phyloP scores from a whole-genome alignment of 2,797 vertebrate species.

The Hydrophis major region DNA sequence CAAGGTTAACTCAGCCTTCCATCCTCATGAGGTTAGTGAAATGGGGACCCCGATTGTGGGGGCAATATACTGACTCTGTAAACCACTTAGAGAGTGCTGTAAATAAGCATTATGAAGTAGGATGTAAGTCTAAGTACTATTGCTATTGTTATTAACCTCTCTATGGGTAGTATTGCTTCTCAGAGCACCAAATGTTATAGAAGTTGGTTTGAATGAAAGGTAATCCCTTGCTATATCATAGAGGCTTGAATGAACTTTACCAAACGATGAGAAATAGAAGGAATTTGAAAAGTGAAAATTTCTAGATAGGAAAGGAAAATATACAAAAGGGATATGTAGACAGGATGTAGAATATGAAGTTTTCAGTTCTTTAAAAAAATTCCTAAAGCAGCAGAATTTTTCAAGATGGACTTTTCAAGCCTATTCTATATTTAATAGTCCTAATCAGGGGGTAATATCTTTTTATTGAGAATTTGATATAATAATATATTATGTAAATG shows the following conservation, averaged over 20 bases:
- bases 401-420: not conserved
- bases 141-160: no score
- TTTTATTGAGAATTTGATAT: not conserved
- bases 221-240: not conserved
- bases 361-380: not conserved
- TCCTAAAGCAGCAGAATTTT: not conserved
- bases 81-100: no score
- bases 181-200: not conserved
- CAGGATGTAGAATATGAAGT: not conserved
- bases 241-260: not conserved
- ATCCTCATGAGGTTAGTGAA: no score
- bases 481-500: not conserved
- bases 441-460: not conserved
- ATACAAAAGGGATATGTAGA: not conserved
- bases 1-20: no score
- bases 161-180: not conserved
- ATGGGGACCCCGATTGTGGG: no score
- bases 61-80: no score
- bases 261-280: not conserved
- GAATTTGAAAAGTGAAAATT: not conserved
- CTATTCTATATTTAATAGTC: not conserved
- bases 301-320: not conserved
- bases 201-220: not conserved
- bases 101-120: no score
- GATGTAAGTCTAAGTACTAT: no score